Base-by-base conservation (phyloP, 2,797 vertebrate species). In the Cryptoprocta ferox region DNA sequence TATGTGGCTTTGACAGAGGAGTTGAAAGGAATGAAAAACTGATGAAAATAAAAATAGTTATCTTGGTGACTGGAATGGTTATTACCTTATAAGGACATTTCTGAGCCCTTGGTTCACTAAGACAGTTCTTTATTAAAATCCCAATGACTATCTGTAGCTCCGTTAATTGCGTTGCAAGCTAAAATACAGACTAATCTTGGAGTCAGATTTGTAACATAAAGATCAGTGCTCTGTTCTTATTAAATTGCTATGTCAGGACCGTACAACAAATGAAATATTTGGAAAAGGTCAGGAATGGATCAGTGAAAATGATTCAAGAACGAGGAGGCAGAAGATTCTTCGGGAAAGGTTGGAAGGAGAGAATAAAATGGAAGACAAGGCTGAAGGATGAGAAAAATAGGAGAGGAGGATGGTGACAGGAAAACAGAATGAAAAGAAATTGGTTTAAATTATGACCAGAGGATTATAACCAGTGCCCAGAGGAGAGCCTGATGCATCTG, bases 41-140 rank as follows among this genome's bases (percentile, higher is more conserved):
- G 96, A 66, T 95, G 94, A 97, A 97, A 97, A 97, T 95, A 92
- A 96, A 97, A 96, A 96, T 76, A 94, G 94, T 94, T 92, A 68
- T 95, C 93, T 65, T 89, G 48, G 82, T 76, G 56, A 85, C 56
- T 92, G 73, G 30, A 85, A 70, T 37, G 18, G 12, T 90, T 90
- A 42, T 89, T 96, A 35, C 96, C 95, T 95, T 95, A 89, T 91
- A 97, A 96, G 94, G 96, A 50, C 68, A 87, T 94, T 87, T 96
- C 85, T 96, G 86, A 97, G 82, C 63, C 78, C 2, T 1, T 50
- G 56, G 15, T 88, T 97, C 81, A 35, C 28, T 19, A 63, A 96
- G 91, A 91, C 82, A 91, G 83, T 79, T 91, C 94, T 89, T 96
- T 95, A 97, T 96, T 94, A 94, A 96, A 97, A 97, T 82, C 81